A percentile compares a stretch with the other conserved stretches of the same genome.
Conservation (phyloP, 2,113 vertebrate species). For the Gnathonemus longibarbis region DNA sequence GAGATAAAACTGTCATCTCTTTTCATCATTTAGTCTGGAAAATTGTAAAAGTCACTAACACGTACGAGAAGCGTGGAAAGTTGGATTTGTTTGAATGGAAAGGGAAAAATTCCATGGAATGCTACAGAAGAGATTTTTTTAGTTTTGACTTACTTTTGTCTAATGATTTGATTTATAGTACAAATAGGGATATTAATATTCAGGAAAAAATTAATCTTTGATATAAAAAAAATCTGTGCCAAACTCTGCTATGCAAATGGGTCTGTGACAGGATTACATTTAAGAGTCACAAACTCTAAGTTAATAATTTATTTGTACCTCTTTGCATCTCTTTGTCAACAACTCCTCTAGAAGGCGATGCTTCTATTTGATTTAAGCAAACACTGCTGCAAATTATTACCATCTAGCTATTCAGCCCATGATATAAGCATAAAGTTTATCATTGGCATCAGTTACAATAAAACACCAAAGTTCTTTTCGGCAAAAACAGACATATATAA, state of each 20-base stretch:
- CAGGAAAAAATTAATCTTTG: not conserved
- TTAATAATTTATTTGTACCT: not conserved
- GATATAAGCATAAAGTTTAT: not conserved
- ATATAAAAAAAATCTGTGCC: not conserved
- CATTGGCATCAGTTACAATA: not conserved
- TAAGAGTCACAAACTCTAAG: not conserved
- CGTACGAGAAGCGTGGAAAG: not conserved
- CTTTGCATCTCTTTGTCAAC: not conserved
- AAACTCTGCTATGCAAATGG: not conserved
- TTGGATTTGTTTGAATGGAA: not conserved
- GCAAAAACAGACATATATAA: not conserved
- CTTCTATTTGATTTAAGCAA: not conserved
- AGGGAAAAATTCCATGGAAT: not conserved
- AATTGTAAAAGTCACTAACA: not conserved
- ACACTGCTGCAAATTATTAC: not conserved
- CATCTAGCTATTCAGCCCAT: not conserved
- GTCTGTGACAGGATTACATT: not conserved
- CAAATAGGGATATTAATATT: not conserved
- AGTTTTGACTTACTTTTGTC: not conserved
- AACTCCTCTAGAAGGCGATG: not conserved
- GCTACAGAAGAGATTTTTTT: not conserved
- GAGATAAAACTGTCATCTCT: not conserved
- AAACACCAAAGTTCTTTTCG: not conserved
- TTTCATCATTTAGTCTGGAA: not conserved
- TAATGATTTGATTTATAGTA: not conserved